Conservation (phyloP, 2,797 vertebrate genomes). For the Smutsia temminckii region DNA sequence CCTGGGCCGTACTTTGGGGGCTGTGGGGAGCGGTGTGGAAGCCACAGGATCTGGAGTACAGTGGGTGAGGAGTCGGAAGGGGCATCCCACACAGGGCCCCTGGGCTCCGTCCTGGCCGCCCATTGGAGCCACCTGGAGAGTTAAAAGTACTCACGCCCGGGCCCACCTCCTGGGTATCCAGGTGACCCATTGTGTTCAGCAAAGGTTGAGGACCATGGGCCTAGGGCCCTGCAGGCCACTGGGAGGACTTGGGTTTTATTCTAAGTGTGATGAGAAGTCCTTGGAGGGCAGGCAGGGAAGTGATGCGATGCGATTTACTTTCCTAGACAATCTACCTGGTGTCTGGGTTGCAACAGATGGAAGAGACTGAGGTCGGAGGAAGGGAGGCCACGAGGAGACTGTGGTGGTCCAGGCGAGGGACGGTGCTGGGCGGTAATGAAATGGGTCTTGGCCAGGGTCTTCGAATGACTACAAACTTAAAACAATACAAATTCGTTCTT, state of each 20-base stretch:
- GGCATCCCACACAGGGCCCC: rapidly evolving
- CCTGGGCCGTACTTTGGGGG: not conserved
- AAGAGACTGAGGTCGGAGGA: not conserved
- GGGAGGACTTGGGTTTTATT: not conserved
- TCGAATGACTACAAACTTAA: not conserved
- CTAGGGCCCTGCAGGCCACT: rapidly evolving
- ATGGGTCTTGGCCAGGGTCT: not conserved
- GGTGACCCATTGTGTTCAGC: not conserved
- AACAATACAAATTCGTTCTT: not conserved
- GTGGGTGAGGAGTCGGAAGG: not conserved
- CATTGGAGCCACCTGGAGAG: not conserved
- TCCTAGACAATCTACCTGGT: not conserved
- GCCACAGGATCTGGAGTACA: not conserved
- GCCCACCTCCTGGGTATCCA: not conserved
- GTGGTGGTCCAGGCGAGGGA: not conserved
- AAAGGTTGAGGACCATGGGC: not conserved
- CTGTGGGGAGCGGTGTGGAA: not conserved
- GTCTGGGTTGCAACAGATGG: not conserved
- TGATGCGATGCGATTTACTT: not conserved
- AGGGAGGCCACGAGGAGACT: not conserved
- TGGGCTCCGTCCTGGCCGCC: no score
- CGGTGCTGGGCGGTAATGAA: not conserved
- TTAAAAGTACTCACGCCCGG: not conserved
- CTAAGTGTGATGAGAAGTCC: not conserved
- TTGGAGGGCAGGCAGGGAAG: not conserved